Conservation (phyloP, 2,888 invertebrate species). For the Osedax frankpressi region DNA sequence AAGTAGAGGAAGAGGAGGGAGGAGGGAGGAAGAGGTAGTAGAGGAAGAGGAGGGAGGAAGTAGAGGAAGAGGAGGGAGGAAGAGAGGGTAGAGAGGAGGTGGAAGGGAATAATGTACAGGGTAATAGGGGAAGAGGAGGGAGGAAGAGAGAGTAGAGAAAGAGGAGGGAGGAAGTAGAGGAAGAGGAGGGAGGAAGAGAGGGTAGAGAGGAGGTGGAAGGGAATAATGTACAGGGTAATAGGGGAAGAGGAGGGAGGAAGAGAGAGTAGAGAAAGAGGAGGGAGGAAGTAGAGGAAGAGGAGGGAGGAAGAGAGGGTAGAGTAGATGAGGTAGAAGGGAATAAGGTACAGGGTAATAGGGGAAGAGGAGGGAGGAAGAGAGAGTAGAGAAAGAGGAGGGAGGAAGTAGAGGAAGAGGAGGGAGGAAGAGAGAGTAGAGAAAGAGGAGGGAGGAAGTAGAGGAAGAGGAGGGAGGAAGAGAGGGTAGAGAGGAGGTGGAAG, state of each 20-base stretch:
- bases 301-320: background rate
- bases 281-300: background rate
- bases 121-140: too few species aligned
- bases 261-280: background rate
- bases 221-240: background rate
- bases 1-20: too few species aligned
- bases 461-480: background rate
- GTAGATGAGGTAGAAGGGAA: too few species aligned
- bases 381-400: background rate
- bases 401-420: background rate
- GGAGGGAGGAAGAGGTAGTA: too few species aligned
- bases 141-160: too few species aligned
- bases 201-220: too few species aligned
- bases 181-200: too few species aligned
- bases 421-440: background rate
- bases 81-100: too few species aligned
- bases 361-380: background rate
- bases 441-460: background rate
- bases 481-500: background rate
- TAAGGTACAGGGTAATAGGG: background rate
- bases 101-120: too few species aligned
- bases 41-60: too few species aligned
- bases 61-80: too few species aligned
- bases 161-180: too few species aligned
- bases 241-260: background rate